Percentiles rank a stretch among this genome's conserved stretches.
Evolutionary conservation across 2,113 vertebrate species (phyloP).

Genomic region (Sus scrofa): T2T-Sscrofa CM000816.6:12373001-12373500

Average conservation of each 20-base stretch:
- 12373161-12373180: fast-evolving
- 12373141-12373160: not conserved
- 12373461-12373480: not conserved
- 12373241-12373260: not conserved
- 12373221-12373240: not conserved
- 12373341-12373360: fast-evolving
- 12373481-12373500: not conserved
- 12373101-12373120: not conserved
- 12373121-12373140: not conserved
- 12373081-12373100: fast-evolving
- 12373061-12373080: not conserved
- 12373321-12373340: fast-evolving
- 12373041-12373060: not conserved
- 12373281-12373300: fast-evolving
- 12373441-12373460: not conserved
- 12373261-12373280: not conserved
- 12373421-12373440: not conserved
- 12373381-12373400: not conserved
- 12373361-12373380: fast-evolving
- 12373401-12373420: fast-evolving
- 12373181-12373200: fast-evolving
- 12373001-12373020: not conserved
- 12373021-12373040: not conserved
- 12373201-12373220: not conserved
- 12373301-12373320: fast-evolving